phyloP scores from a whole-genome alignment of 2,888 invertebrate genomes.

The Aspidiotus rigidus region DNA sequence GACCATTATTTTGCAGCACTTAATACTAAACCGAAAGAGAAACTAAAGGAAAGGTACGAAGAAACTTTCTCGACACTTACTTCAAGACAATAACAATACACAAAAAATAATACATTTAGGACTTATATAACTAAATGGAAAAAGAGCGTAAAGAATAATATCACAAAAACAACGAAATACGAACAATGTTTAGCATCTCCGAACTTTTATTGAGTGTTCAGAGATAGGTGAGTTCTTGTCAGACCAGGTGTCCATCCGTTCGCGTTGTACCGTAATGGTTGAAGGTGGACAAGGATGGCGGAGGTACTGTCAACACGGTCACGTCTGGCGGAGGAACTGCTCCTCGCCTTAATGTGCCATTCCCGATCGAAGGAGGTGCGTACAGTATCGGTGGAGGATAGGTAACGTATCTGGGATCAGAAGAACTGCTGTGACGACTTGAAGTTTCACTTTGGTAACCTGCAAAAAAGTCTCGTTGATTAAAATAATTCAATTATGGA shows the following conservation, averaged over 20 bases:
- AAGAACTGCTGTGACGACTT: conserved; percentile 31
- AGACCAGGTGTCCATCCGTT: conserved; percentile 41
- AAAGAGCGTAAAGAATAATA: conserved; percentile 16
- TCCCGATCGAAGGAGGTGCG: conserved; percentile 47
- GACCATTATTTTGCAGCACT: too few species aligned
- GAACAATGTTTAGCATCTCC: conserved; percentile 16
- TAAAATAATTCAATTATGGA: too few species aligned
- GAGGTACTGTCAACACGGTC: conserved; percentile 38
- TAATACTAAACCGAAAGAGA: too few species aligned
- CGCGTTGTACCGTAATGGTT: conserved; percentile 37
- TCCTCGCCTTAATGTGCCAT: conserved; percentile 38
- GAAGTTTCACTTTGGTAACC: conserved; percentile 35
- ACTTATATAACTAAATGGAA: too few species aligned
- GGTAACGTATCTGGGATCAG: conserved; percentile 55
- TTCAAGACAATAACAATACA: too few species aligned
- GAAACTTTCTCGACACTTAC: too few species aligned
- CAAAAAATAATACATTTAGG: too few species aligned
- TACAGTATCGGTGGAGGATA: conserved; percentile 67
- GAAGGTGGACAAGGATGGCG: conserved; percentile 34
- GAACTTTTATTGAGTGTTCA: background rate
- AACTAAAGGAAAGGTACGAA: too few species aligned
- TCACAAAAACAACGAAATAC: conserved; percentile 23
- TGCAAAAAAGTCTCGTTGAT: conserved; percentile 22
- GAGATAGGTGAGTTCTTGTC: conserved; percentile 36
- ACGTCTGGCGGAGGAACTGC: conserved; percentile 44